A percentile compares a stretch with the other conserved stretches of the same genome.
phyloP scores from a whole-genome alignment of 2,113 vertebrate species.

The Lepus timidus region DNA sequence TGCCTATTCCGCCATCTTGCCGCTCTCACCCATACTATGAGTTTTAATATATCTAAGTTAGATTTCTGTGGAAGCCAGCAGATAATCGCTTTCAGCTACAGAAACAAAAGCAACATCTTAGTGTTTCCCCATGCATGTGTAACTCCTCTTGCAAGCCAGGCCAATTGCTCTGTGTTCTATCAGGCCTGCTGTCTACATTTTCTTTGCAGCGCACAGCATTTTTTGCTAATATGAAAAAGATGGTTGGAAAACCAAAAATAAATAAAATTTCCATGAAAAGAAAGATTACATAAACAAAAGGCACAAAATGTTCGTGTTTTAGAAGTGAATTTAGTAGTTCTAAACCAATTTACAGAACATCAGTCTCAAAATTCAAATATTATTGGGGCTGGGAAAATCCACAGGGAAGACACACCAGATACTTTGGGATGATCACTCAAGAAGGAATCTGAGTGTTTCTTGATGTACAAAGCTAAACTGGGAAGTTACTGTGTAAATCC shows the following conservation, averaged over 20 bases:
- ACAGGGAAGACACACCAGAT: not conserved
- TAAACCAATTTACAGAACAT: not conserved
- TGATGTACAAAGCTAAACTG: not conserved
- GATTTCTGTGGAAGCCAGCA: not conserved
- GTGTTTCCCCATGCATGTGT: not conserved
- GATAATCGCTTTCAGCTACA: not conserved
- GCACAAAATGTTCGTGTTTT: not conserved
- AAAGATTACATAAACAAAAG: slow-evolving; percentile 37
- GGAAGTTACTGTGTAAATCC: not conserved
- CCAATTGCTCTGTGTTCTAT: not conserved
- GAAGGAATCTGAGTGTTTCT: not conserved
- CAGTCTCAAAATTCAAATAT: not conserved
- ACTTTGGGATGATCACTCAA: not conserved
- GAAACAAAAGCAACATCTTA: not conserved
- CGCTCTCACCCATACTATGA: too few relatives aligned
- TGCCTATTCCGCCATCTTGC: too few relatives aligned
- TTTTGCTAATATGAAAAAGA: slow-evolving; percentile 18
- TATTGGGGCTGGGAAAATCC: not conserved
- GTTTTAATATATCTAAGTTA: not conserved
- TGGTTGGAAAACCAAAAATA: not conserved
- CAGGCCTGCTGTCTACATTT: not conserved
- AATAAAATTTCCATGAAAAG: not conserved
- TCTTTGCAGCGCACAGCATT: not conserved
- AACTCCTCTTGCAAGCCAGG: not conserved
- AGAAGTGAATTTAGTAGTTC: slow-evolving; percentile 12